Base-by-base conservation (phyloP, 2,797 vertebrate genomes). In the Pteronotus mesoamericanus region DNA sequence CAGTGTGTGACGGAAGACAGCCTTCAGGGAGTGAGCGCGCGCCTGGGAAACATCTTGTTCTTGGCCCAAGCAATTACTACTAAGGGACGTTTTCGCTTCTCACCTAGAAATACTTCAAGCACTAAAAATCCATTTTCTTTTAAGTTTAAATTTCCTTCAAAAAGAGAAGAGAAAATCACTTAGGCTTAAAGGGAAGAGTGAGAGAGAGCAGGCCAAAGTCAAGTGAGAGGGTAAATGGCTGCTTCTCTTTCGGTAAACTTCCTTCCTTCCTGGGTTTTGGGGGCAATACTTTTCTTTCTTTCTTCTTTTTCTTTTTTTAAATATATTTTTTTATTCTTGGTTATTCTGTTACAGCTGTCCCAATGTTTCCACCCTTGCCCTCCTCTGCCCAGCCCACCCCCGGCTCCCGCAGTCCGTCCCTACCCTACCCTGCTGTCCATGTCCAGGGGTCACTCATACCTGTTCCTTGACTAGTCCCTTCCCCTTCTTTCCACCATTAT, bases 111-210 rank as follows among this genome's bases (percentile, higher is more conserved):
- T 79, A 86, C 80, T 82, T 55, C 57, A 83, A 91, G 78, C 39
- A 85, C 88, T 71, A 64, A 92, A 82, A 53, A 92, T 86, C 82
- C 57, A 74, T 92, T 97, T 97, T 55, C 21, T 91, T 93, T 82
- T 55, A 69, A 42, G 83, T 89, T 97, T 66, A 89, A 93, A 89
- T 94, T 93, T 5, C 48, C 71, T 89, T 84, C 4, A 5, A 64
- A 87, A 64, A 19, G 48, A 53, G n/a, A 14, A 87, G 32, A 86
- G 59, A 79, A 19, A 87, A 79, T 51, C 39, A 71, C 71, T 86
- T 89, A 75, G 64, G 44, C 64, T 93, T 74, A 10, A 34, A 82
- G 37, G 91, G 59, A 39, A 79, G 57, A 64, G 61, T 39, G 64
- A 44, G 68, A 74, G 53, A 66, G 12, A 34, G 44, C 19, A 57